Conservation (phyloP, 2,797 vertebrate species). For the Galago senegalensis region DNA sequence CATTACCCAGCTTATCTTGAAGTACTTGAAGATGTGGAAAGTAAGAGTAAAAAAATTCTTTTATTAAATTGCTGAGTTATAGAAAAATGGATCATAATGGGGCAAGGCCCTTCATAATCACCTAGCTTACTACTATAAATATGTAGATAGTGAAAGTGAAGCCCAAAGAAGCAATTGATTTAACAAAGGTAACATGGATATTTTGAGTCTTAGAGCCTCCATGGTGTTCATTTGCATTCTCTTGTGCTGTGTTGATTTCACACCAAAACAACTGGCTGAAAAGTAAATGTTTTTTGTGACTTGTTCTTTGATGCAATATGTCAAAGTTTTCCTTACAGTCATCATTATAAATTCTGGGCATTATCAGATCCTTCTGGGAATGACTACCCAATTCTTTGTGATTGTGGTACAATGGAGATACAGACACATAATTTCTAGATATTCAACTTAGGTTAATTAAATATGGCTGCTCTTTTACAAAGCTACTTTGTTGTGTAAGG, state of each 20-base stretch:
- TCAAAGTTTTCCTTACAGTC: constrained; percentile 43
- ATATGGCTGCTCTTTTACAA: constrained; percentile 25
- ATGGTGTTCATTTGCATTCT: constrained; percentile 50
- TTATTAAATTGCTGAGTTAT: constrained; percentile 34
- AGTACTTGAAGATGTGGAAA: constrained; percentile 57
- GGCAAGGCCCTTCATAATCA: constrained; percentile 14
- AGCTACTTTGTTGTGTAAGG: not conserved
- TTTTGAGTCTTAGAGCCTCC: constrained; percentile 16
- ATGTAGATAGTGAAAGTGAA: constrained; percentile 33
- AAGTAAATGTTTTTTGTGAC: constrained; percentile 14
- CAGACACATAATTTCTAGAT: constrained; percentile 77
- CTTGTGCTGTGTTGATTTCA: constrained; percentile 12
- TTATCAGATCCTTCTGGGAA: constrained; percentile 84
- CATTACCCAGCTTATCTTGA: constrained; percentile 33
- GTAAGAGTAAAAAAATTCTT: constrained; percentile 44
- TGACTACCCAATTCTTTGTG: constrained; percentile 84
- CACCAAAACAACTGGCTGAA: constrained; percentile 52
- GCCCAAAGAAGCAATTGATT: constrained; percentile 45
- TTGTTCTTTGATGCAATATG: constrained; percentile 56
- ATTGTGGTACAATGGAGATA: constrained; percentile 77
- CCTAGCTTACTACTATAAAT: constrained; percentile 26
- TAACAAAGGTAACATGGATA: constrained; percentile 43
- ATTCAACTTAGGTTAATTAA: constrained; percentile 71
- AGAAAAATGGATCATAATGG: constrained; percentile 53
- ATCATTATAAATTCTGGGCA: constrained; percentile 20